Evolutionary conservation across 2,113 vertebrate genomes (phyloP).

Genomic region (Boleophthalmus pectinirostris): DNA sequence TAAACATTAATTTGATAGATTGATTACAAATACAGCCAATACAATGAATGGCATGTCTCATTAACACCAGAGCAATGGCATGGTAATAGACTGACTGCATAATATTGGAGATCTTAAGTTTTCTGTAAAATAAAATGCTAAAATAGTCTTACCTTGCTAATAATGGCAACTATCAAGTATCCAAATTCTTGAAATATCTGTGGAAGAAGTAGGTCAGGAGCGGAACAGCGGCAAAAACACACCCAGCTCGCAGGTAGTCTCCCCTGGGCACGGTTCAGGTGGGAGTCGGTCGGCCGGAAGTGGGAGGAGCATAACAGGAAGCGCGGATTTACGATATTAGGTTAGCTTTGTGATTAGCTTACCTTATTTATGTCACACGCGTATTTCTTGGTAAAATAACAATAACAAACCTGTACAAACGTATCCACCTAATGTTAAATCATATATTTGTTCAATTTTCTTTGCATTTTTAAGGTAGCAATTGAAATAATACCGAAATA

Average conservation of each 20-base stretch:
- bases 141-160: slow-evolving; percentile 45
- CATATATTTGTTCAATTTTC: too few species aligned
- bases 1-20: too few species aligned
- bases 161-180: neutral
- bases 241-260: neutral
- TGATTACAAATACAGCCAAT: too few species aligned
- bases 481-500: too few species aligned
- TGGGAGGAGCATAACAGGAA: neutral
- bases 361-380: too few species aligned
- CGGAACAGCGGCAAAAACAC: neutral
- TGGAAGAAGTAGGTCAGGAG: neutral
- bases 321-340: neutral
- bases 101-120: too few species aligned
- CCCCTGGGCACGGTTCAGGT: neutral
- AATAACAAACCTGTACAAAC: too few species aligned
- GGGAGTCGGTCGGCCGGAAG: neutral
- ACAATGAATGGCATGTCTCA: too few species aligned
- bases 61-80: neutral
- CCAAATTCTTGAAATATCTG: neutral
- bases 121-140: neutral
- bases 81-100: neutral
- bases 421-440: too few species aligned
- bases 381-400: too few species aligned
- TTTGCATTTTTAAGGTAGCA: too few species aligned
- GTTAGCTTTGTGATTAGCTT: neutral